These are phyloP conservation scores for Oenanthe melanoleuca DNA, from an alignment of 2,113 vertebrate species.

Conservation along the genomic window DNA sequence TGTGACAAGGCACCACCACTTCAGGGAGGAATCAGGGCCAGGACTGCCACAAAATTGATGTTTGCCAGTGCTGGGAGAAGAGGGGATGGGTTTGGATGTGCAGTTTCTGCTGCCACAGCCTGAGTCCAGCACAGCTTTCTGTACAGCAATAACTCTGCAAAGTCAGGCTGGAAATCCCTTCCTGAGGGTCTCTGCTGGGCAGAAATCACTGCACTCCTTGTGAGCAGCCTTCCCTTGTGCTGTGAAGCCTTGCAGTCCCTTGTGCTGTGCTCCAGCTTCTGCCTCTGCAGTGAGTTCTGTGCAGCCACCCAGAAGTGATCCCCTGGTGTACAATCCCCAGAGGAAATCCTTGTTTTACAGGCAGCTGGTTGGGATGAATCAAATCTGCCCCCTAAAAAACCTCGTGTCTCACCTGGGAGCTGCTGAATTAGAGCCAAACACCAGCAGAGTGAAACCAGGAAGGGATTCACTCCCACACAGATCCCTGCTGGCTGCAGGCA, in stretches of 20 bases:
- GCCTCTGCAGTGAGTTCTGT: not conserved
- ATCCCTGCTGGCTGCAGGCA: not conserved
- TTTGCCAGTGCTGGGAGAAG: not conserved
- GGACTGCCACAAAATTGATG: not conserved
- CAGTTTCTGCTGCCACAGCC: not conserved
- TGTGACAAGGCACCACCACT: not conserved
- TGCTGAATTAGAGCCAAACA: not conserved
- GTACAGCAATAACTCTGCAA: not conserved
- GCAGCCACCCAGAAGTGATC: not conserved
- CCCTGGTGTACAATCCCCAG: not conserved
- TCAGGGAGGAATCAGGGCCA: not conserved
- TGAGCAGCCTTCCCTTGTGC: not conserved
- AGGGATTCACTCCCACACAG: not conserved
- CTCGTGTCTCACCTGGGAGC: not conserved
- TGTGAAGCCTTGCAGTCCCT: not conserved
- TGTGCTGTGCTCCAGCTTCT: not conserved
- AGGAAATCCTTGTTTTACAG: not conserved
- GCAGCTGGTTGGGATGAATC: not conserved
- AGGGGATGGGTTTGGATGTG: not conserved
- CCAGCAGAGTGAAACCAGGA: rapidly evolving
- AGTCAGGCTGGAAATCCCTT: not conserved
- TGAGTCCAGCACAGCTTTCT: not conserved
- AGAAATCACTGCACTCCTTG: not conserved
- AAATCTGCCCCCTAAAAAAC: not conserved
- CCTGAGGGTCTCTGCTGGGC: not conserved